Evolutionary conservation across 2,888 invertebrate genomes (phyloP), one percentile per base, ranked within the genome.

Genomic region (Pristionchus arcanus): DNA sequence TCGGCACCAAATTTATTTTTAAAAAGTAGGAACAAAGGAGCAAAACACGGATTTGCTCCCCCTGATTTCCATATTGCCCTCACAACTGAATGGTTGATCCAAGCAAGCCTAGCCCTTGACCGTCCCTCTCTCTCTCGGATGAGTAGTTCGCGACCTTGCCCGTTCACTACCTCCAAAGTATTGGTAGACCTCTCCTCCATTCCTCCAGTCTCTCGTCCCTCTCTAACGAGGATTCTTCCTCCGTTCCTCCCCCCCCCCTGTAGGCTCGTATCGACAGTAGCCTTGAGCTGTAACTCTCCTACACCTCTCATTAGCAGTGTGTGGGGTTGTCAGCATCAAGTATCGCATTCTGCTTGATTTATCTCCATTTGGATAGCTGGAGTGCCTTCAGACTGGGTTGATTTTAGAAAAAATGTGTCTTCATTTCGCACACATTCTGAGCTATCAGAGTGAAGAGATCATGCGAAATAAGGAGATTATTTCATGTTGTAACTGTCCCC

Each of bases 81-180:
- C 13, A 59, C 59, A 49, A 49, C 42, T 13, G 19, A 16, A 25
- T 21, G 63, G n/a, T 63, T 63, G 63, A 63, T 71, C 34, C 19
- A 71, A 16, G 9, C 15, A 31, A 68, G 31, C 34, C 68, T 71
- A 49, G 49, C 81, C 81, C 81, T 81, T 81, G 81, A 81, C 81
- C 81, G 81, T 81, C 53, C 81, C 7, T 31, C 49, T 53, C 49
- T 13, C 81, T 49, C 81, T 53, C 81, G 81, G 81, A 53, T 81
- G 81, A 81, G 74, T 74, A 37, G 74, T 71, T 74, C 37, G 74
- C 74, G 74, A 74, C 74, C 74, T 74, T 74, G 74, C 25, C 59
- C 59, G 19, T 9, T 16, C 66, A 28, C 66, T 66, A 66, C 66
- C 28, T 28, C 55, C 63, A 63, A 63, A 63, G 63, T 63, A 66